These are phyloP conservation scores for Diarsia mendica DNA, from an alignment of 2,888 invertebrate genomes.

Conservation along the genomic window DNA sequence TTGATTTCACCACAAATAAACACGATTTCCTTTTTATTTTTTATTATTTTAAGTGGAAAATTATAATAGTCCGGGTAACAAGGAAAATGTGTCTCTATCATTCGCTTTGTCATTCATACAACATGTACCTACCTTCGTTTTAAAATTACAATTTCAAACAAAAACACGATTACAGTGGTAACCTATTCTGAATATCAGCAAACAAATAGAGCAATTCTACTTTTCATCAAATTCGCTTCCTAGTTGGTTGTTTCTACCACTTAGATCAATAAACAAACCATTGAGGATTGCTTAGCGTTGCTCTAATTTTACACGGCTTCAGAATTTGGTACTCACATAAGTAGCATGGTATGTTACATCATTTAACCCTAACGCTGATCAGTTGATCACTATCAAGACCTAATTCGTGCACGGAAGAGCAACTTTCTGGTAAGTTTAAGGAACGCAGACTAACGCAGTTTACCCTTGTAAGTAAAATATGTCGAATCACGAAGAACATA, in stretches of 20 bases:
- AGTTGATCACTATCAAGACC: background rate
- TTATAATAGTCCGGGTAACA: background rate
- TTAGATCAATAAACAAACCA: slow-evolving; percentile 63
- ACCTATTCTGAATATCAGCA: background rate
- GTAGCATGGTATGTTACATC: background rate
- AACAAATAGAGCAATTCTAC: slow-evolving; percentile 21
- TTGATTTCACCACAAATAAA: background rate
- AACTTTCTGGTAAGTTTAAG: background rate
- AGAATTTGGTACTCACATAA: slow-evolving; percentile 19
- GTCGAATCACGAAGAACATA: background rate
- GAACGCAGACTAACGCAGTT: background rate
- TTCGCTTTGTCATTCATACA: background rate
- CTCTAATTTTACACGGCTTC: slow-evolving; percentile 37
- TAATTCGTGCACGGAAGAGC: background rate
- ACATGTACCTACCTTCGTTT: background rate
- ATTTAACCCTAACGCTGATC: background rate
- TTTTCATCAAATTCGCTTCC: slow-evolving; percentile 39
- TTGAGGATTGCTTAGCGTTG: slow-evolving; percentile 42
- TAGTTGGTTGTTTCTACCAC: slow-evolving; percentile 34
- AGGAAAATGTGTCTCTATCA: background rate
- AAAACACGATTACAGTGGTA: background rate
- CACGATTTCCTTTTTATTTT: background rate
- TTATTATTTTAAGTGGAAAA: background rate
- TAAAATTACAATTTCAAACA: slow-evolving; percentile 2
- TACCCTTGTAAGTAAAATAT: background rate